Evolutionary conservation across 2,888 invertebrate genomes (phyloP).

Genomic region (Didymodactylos carnosus): DNA sequence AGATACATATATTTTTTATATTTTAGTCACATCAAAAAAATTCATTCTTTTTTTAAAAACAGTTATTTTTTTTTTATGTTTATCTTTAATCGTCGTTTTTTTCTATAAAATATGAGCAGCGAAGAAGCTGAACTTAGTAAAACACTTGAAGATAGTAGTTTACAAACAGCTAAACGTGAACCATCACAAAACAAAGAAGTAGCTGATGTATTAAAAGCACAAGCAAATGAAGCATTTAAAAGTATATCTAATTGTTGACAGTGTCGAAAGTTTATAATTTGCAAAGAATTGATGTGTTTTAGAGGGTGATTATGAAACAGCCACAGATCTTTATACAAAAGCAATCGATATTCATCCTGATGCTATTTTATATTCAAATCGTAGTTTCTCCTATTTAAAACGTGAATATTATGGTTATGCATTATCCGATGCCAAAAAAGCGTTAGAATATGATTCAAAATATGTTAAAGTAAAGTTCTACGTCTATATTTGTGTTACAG

Average conservation of each 20-base stretch:
- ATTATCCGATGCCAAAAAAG: slow-evolving; percentile 66
- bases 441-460: slow-evolving; percentile 65
- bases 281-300: neutral
- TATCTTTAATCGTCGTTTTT: too few species aligned
- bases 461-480: slow-evolving; percentile 51
- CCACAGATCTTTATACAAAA: slow-evolving; percentile 59
- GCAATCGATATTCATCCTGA: slow-evolving; percentile 64
- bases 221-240: neutral
- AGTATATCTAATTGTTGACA: neutral
- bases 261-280: too few species aligned
- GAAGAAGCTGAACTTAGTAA: neutral
- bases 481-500: neutral
- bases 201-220: neutral
- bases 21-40: neutral
- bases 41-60: neutral
- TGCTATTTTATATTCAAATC: slow-evolving; percentile 52
- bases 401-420: slow-evolving; percentile 89
- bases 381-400: slow-evolving; percentile 79
- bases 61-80: too few species aligned
- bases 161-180: neutral
- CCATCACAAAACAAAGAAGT: neutral
- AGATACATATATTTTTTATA: neutral
- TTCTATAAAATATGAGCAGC: too few species aligned
- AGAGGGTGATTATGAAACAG: slow-evolving; percentile 28
- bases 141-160: neutral